Evolutionary conservation across 2,797 vertebrate genomes (phyloP).

Genomic region (Xiphorhynchus erythropygius): DNA sequence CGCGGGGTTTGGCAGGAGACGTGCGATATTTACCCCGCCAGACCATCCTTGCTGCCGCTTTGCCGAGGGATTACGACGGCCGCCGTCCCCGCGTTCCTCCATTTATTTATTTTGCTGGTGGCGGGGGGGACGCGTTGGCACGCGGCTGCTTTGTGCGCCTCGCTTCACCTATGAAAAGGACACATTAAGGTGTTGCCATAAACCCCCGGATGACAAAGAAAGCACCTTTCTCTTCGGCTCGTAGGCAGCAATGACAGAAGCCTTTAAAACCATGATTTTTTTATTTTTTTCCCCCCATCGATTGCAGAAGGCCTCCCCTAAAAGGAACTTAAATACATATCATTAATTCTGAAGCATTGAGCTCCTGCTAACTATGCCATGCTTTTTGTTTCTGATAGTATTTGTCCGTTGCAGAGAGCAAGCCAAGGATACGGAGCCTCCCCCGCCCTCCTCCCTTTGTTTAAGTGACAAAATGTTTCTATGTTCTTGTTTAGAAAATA

Average conservation of each 20-base stretch:
- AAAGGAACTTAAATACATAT: conserved; percentile 63
- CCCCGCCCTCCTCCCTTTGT: conserved; percentile 66
- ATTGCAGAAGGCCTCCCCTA: conserved; percentile 45
- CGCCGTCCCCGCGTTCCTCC: background rate
- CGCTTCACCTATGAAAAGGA: conserved; percentile 51
- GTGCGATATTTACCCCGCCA: conserved; percentile 40
- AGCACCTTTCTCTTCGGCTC: conserved; percentile 29
- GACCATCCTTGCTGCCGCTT: conserved; percentile 5
- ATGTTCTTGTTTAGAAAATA: conserved; percentile 65
- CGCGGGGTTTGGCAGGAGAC: conserved; percentile 45
- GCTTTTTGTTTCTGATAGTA: conserved; percentile 67
- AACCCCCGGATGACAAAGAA: conserved; percentile 60
- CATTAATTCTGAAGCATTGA: conserved; percentile 41
- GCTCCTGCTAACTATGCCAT: conserved; percentile 58
- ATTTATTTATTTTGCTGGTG: conserved; percentile 47
- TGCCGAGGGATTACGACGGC: conserved; percentile 22
- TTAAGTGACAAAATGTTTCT: conserved; percentile 68
- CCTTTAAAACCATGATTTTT: conserved; percentile 12
- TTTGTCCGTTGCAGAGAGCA: conserved; percentile 64
- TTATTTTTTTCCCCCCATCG: background rate
- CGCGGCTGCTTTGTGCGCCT: conserved; percentile 53
- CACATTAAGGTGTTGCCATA: conserved; percentile 62
- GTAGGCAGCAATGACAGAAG: conserved; percentile 46
- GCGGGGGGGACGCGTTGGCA: conserved; percentile 42
- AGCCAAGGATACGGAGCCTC: conserved; percentile 51